Percentiles rank a stretch among this genome's conserved stretches.
phyloP scores from a whole-genome alignment of 2,888 invertebrate genomes.

The Troides oblongomaculatus region DNA sequence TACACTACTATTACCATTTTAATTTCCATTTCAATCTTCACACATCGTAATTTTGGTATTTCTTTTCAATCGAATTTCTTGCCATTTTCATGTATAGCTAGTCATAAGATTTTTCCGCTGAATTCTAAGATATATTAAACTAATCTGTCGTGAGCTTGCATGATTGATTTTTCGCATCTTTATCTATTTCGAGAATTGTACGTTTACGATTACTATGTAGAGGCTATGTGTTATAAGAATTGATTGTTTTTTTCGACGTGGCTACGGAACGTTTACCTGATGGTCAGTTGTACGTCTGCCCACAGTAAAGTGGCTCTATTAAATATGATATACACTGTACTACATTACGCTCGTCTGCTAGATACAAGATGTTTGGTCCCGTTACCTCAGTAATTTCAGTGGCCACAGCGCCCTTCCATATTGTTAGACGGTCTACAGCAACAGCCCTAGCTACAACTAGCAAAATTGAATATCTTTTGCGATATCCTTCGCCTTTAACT shows the following conservation, averaged over 20 bases:
- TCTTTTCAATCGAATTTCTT: conserved; percentile 17
- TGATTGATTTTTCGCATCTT: neutral
- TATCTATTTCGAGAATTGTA: neutral
- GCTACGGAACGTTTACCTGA: too few relatives aligned
- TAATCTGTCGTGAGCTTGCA: neutral
- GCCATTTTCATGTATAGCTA: conserved; percentile 17
- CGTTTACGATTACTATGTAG: conserved; percentile 17
- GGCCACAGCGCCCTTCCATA: too few relatives aligned
- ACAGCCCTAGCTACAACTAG: too few relatives aligned
- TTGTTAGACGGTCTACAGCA: too few relatives aligned
- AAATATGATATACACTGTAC: too few relatives aligned
- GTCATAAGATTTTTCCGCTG: neutral
- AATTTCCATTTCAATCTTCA: conserved; percentile 1
- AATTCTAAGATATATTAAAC: neutral
- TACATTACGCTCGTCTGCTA: too few relatives aligned
- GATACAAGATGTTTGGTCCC: too few relatives aligned
- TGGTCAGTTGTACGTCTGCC: too few relatives aligned
- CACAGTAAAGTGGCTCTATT: too few relatives aligned
- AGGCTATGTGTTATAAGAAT: conserved; percentile 12
- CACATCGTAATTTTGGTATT: neutral
- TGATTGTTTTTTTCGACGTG: neutral
- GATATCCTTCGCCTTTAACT: neutral
- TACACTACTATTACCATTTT: neutral
- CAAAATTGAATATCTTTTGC: neutral
- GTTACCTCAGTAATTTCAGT: too few relatives aligned